phyloP scores from a whole-genome alignment of 2,113 vertebrate genomes.

The Lamprologus ornatipinnis region DNA sequence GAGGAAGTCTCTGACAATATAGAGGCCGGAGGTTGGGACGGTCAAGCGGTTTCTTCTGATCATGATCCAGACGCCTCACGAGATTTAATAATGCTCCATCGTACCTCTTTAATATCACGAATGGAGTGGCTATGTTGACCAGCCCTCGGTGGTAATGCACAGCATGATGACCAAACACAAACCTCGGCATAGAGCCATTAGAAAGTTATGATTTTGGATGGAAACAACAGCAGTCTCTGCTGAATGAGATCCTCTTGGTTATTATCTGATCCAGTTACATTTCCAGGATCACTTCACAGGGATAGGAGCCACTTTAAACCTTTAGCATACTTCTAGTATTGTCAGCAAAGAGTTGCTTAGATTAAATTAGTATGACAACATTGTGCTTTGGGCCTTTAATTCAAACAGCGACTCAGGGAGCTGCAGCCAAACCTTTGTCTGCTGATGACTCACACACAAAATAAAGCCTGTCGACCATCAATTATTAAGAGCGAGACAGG shows the following conservation, averaged over 20 bases:
- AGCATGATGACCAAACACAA: neutral
- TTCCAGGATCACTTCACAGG: neutral
- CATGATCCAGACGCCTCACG: neutral
- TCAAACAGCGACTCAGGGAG: neutral
- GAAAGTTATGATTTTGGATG: neutral
- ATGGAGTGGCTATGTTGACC: neutral
- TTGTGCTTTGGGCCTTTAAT: neutral
- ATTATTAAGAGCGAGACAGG: conserved; percentile 49
- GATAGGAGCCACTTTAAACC: neutral
- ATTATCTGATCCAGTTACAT: neutral
- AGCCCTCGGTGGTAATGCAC: neutral
- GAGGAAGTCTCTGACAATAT: conserved; percentile 19
- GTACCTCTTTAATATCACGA: neutral
- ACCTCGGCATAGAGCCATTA: neutral
- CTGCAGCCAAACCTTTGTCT: neutral
- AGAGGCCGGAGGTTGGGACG: neutral
- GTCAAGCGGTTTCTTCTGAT: neutral
- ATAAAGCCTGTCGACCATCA: conserved; percentile 31
- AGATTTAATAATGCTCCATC: neutral
- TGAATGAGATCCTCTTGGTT: neutral
- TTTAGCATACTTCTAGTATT: neutral
- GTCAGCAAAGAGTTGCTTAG: neutral
- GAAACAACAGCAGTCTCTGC: neutral
- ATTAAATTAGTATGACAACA: neutral
- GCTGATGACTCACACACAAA: neutral